These are phyloP conservation scores for Melanostigma gelatinosum DNA, from an alignment of 2,113 vertebrate species.

Conservation along the genomic window DNA sequence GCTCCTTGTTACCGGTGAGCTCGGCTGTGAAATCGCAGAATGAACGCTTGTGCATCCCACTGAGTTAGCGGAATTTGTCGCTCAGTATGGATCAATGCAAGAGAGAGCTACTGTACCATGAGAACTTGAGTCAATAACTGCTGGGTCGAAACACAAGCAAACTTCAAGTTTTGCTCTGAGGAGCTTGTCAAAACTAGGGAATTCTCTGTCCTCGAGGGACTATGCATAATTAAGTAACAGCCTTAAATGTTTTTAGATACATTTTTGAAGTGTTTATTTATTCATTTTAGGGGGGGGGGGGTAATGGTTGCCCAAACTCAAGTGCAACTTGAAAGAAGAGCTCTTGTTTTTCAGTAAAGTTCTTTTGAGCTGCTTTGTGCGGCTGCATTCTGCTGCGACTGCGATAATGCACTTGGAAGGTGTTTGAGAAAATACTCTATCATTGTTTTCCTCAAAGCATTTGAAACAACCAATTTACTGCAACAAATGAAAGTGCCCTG, in stretches of 20 bases:
- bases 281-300: not conserved
- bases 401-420: conserved; percentile 59
- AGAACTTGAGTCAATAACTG: conserved; percentile 59
- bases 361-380: conserved; percentile 48
- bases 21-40: conserved; percentile 36
- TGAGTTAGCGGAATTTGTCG: conserved; percentile 64
- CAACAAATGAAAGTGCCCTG: conserved; percentile 66
- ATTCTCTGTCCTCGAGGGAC: not conserved
- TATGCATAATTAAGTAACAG: conserved; percentile 25
- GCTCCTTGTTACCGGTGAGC: conserved; percentile 89
- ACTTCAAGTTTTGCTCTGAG: conserved; percentile 25
- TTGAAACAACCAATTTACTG: conserved; percentile 64
- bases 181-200: conserved; percentile 25
- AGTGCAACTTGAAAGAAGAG: not conserved
- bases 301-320: not conserved
- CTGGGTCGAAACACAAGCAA: conserved; percentile 43
- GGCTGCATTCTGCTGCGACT: conserved; percentile 47
- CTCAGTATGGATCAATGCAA: conserved; percentile 57
- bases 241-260: not conserved
- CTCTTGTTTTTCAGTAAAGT: not conserved
- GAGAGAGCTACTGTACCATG: conserved; percentile 31
- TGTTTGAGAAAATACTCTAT: conserved; percentile 64
- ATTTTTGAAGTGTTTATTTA: not conserved
- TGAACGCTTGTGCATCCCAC: conserved; percentile 42
- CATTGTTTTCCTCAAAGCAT: conserved; percentile 66